Evolutionary conservation across 1,140 invertebrate species (phyloP).

Genomic region (Brachionus sp.): DNA sequence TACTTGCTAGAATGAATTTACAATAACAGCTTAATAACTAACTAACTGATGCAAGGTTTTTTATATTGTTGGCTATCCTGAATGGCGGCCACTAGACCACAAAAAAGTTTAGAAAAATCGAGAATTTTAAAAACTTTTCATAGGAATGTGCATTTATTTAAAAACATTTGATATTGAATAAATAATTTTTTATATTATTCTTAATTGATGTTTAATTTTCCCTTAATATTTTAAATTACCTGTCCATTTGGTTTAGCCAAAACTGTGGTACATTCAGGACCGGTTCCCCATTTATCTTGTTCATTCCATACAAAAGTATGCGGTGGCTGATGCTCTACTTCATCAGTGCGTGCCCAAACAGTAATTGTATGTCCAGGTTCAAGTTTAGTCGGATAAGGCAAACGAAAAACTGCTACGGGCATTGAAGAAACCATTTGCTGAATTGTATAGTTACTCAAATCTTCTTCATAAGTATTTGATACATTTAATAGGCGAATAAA

Average conservation of each 20-base stretch:
- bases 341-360: constrained; percentile 54
- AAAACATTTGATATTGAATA: too few relatives aligned
- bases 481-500: constrained; percentile 42
- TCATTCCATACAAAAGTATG: constrained; percentile 58
- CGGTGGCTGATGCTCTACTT: constrained; percentile 55
- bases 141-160: too few relatives aligned
- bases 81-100: too few relatives aligned
- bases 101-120: too few relatives aligned
- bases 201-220: not conserved
- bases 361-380: constrained; percentile 53
- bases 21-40: not conserved
- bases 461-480: constrained; percentile 51
- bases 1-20: too few relatives aligned
- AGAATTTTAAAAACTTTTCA: too few relatives aligned
- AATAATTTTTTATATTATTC: too few relatives aligned
- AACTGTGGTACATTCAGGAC: constrained; percentile 58
- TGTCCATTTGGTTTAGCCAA: constrained; percentile 48
- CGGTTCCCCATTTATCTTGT: constrained; percentile 57
- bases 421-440: constrained; percentile 58
- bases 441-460: constrained; percentile 57
- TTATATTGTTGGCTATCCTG: too few relatives aligned
- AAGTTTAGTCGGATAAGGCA: constrained; percentile 54
- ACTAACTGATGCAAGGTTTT: not conserved
- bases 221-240: not conserved
- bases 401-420: constrained; percentile 57